Conservation (phyloP, 2,888 invertebrate genomes). For the Hirtodrosophila duncani region DNA sequence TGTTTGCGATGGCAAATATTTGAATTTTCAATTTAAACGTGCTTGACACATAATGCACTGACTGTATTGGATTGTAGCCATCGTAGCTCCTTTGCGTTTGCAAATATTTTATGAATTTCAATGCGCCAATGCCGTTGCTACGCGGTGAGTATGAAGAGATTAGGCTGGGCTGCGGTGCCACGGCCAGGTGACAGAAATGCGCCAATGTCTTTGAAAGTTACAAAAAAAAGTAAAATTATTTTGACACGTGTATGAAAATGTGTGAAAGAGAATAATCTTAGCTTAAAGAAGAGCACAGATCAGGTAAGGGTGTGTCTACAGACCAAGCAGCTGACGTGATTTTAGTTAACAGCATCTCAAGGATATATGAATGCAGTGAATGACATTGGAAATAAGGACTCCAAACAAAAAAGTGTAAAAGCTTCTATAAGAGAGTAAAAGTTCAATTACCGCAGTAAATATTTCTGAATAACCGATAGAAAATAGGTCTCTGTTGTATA, state of each 20-base stretch:
- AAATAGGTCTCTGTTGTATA: no score
- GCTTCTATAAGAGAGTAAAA: no score
- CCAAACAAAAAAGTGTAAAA: no score
- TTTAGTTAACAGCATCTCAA: no score
- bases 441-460: no score
- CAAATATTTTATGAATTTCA: slow-evolving; percentile 71
- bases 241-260: slow-evolving; percentile 62
- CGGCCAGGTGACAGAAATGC: slow-evolving; percentile 50
- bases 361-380: no score
- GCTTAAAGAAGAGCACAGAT: slow-evolving; percentile 32
- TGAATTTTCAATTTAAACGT: slow-evolving; percentile 73
- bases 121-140: slow-evolving; percentile 47
- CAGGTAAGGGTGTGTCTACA: slow-evolving; percentile 14
- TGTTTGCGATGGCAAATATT: slow-evolving; percentile 66
- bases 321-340: slow-evolving; percentile 11
- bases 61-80: slow-evolving; percentile 43
- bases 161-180: not conserved
- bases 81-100: slow-evolving; percentile 64
- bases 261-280: slow-evolving; percentile 32
- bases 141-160: not conserved
- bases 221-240: slow-evolving; percentile 70
- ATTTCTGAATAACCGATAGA: no score
- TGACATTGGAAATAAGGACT: no score
- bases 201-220: slow-evolving; percentile 59
- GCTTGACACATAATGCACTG: slow-evolving; percentile 69